A percentile compares a stretch with the other conserved stretches of the same genome.
phyloP scores from a whole-genome alignment of 2,888 invertebrate species.

The Calameuta pallipes region DNA sequence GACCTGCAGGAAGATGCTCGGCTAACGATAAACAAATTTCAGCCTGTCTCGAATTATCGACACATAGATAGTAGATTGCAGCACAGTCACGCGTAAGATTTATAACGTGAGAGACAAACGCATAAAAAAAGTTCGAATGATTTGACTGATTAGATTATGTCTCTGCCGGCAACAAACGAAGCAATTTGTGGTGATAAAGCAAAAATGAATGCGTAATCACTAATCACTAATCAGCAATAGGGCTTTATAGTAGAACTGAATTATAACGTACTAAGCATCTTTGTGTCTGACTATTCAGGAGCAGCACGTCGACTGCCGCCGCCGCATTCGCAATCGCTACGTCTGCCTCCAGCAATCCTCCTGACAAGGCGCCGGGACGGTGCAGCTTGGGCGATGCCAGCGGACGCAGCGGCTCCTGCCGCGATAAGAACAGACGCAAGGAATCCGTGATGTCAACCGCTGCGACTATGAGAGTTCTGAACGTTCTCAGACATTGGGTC shows the following conservation, averaged over 20 bases:
- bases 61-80: not conserved
- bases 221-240: not conserved
- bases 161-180: not conserved
- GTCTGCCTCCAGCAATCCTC: slow-evolving; percentile 86
- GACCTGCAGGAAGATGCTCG: not conserved
- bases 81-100: not conserved
- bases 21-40: not conserved
- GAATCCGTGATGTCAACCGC: slow-evolving; percentile 90
- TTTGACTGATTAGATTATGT: not conserved
- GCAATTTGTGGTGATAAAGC: not conserved
- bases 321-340: slow-evolving; percentile 93
- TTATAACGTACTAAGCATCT: not conserved
- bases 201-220: not conserved
- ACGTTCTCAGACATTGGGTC: slow-evolving; percentile 91
- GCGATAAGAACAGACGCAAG: slow-evolving; percentile 71
- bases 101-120: not conserved
- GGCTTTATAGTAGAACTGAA: not conserved
- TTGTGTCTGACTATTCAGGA: slow-evolving; percentile 67
- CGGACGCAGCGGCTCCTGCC: slow-evolving; percentile 48
- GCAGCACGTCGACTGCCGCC: slow-evolving; percentile 87
- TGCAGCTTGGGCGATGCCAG: slow-evolving; percentile 38
- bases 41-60: not conserved
- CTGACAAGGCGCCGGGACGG: slow-evolving; percentile 70
- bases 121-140: not conserved
- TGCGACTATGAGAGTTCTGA: slow-evolving; percentile 93